Conservation (phyloP, 2,113 vertebrate genomes). For the Potamarius usumacintae region DNA sequence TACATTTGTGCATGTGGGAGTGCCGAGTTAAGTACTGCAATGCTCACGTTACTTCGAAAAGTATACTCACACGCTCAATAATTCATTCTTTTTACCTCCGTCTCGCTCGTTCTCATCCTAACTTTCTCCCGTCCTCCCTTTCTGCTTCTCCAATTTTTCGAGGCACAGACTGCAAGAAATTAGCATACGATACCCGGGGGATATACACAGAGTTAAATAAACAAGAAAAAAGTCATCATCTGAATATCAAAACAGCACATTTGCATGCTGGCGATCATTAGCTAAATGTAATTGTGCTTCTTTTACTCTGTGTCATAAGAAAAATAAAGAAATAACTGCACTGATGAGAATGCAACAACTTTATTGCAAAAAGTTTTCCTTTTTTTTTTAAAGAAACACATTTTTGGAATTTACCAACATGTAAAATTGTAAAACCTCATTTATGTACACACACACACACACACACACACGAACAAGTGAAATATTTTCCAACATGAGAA, state of each 20-base stretch:
- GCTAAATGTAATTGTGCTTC: slow-evolving; percentile 44
- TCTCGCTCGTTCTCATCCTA: neutral
- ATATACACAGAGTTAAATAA: slow-evolving; percentile 52
- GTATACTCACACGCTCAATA: slow-evolving; percentile 14
- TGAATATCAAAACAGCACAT: slow-evolving; percentile 53
- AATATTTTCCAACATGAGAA: no score
- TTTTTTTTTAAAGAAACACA: neutral
- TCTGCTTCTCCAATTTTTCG: slow-evolving; percentile 36
- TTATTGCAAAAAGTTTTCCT: neutral
- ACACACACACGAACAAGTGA: neutral
- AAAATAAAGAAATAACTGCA: slow-evolving; percentile 22
- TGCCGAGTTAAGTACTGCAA: slow-evolving; percentile 27
- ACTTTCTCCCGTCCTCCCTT: slow-evolving; percentile 3
- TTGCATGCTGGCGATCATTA: slow-evolving; percentile 53
- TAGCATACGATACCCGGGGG: slow-evolving; percentile 46
- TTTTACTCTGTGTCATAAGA: slow-evolving; percentile 7
- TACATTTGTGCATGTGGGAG: slow-evolving; percentile 3
- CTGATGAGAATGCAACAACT: neutral
- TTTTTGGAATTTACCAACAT: neutral
- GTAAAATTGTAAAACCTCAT: neutral
- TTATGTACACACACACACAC: neutral
- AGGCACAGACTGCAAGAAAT: slow-evolving; percentile 38
- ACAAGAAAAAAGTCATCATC: slow-evolving; percentile 52
- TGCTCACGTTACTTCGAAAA: slow-evolving; percentile 13
- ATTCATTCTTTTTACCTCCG: neutral